Evolutionary conservation across 2,797 vertebrate species (phyloP).

Genomic region (Etheostoma nigrum): DNA sequence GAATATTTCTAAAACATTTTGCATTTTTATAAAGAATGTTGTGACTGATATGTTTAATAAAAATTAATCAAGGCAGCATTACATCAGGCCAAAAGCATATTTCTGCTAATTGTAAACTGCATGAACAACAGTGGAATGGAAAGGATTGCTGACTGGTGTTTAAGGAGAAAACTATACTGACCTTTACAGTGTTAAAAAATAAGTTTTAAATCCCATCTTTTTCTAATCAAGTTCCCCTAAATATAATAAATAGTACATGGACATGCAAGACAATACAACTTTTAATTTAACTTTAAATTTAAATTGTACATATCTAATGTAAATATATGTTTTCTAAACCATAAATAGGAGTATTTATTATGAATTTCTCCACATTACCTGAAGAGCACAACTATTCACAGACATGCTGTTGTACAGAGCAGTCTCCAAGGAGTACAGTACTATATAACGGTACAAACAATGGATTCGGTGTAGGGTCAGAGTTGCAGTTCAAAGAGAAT

Average conservation of each 20-base stretch:
- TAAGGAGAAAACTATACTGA: no score
- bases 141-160: no score
- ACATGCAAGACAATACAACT: background rate
- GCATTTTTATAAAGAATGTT: no score
- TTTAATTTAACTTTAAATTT: no score
- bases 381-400: background rate
- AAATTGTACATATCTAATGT: background rate
- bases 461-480: background rate
- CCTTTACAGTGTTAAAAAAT: no score
- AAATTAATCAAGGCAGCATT: background rate
- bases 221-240: no score
- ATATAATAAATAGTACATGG: background rate
- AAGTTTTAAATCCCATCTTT: no score
- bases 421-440: background rate
- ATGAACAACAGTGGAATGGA: no score
- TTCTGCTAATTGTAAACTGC: no score
- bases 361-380: background rate
- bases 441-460: background rate
- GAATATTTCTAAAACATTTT: no score
- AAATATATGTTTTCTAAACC: background rate
- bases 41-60: background rate
- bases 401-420: background rate
- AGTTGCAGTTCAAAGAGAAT: slow-evolving; percentile 1
- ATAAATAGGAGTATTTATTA: background rate
- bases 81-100: no score